Conservation (phyloP, 2,888 invertebrate species). For the Graphium colonna region DNA sequence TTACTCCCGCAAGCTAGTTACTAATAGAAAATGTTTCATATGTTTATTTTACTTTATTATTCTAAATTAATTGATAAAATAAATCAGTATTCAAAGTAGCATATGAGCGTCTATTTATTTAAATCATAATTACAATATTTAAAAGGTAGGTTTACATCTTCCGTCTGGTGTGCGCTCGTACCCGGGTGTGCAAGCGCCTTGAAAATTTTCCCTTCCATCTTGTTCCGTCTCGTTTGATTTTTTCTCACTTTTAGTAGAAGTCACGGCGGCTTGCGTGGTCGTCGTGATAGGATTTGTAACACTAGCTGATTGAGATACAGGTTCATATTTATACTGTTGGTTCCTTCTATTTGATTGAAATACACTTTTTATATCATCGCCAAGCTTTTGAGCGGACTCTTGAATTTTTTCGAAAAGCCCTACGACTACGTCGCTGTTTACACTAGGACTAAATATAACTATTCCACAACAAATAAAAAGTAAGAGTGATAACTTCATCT, state of each 20-base stretch:
- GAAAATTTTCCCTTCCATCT: slow-evolving; percentile 54
- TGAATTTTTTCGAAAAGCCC: slow-evolving; percentile 41
- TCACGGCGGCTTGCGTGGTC: slow-evolving; percentile 24
- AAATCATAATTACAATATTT: slow-evolving; percentile 12
- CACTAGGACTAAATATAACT: slow-evolving; percentile 31
- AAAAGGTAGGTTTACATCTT: slow-evolving; percentile 53
- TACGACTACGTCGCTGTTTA: slow-evolving; percentile 38
- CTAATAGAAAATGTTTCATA: neutral
- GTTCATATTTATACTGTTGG: slow-evolving; percentile 21
- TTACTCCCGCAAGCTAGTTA: slow-evolving; percentile 25
- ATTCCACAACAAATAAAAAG: slow-evolving; percentile 39
- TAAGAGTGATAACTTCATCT: slow-evolving; percentile 42
- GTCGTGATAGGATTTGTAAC: slow-evolving; percentile 14
- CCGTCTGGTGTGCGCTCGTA: slow-evolving; percentile 55
- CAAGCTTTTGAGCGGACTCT: slow-evolving; percentile 35
- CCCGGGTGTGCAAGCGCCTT: slow-evolving; percentile 50
- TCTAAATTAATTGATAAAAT: neutral
- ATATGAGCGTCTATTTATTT: neutral
- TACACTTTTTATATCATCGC: slow-evolving; percentile 36
- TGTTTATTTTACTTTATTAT: no score
- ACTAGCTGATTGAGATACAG: slow-evolving; percentile 3
- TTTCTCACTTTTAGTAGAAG: slow-evolving; percentile 19
- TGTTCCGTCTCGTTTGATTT: slow-evolving; percentile 33
- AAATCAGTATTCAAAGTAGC: neutral
- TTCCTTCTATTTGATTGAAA: slow-evolving; percentile 33